Percentiles rank a stretch among this genome's conserved stretches.
Conservation (phyloP, 2,888 invertebrate genomes). For the Muschampia plurimacula region DNA sequence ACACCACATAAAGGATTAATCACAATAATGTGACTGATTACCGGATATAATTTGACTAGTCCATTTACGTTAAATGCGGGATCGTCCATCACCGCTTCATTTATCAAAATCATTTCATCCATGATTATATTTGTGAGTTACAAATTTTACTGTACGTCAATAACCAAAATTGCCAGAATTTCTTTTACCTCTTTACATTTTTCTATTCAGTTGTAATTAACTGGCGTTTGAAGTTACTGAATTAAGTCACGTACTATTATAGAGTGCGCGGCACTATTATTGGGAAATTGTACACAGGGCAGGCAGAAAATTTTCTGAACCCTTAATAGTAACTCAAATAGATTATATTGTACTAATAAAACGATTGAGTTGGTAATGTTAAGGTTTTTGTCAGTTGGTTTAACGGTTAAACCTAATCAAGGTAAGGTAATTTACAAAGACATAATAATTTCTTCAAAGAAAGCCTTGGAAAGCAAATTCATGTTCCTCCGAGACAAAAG, state of each 20-base stretch:
- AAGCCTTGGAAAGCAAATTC: too few species aligned
- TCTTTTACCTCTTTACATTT: conserved; percentile 14
- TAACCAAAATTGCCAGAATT: conserved; percentile 16
- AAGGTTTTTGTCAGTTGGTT: background rate
- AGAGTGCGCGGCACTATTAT: background rate
- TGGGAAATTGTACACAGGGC: conserved; percentile 20
- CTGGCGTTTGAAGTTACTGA: conserved; percentile 16
- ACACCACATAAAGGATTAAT: conserved; percentile 12
- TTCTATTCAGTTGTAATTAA: conserved; percentile 28
- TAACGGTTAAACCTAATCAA: background rate
- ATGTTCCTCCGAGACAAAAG: too few species aligned
- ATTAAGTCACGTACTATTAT: conserved; percentile 29
- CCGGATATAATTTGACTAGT: conserved; percentile 7
- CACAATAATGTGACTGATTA: conserved; percentile 12
- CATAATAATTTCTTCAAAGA: too few species aligned
- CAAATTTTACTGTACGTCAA: conserved; percentile 9
- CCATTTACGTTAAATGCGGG: conserved; percentile 19
- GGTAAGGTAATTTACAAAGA: background rate
- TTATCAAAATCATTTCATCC: conserved; percentile 25
- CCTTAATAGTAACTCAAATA: conserved; percentile 8
- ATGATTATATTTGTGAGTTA: conserved; percentile 16
- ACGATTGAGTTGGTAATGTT: background rate
- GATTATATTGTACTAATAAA: conserved; percentile 1
- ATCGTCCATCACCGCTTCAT: conserved; percentile 23
- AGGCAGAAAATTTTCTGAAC: background rate